Evolutionary conservation across 2,797 vertebrate genomes (phyloP), one percentile per base, ranked within the genome.

Genomic region (Nannoperca australis): DNA sequence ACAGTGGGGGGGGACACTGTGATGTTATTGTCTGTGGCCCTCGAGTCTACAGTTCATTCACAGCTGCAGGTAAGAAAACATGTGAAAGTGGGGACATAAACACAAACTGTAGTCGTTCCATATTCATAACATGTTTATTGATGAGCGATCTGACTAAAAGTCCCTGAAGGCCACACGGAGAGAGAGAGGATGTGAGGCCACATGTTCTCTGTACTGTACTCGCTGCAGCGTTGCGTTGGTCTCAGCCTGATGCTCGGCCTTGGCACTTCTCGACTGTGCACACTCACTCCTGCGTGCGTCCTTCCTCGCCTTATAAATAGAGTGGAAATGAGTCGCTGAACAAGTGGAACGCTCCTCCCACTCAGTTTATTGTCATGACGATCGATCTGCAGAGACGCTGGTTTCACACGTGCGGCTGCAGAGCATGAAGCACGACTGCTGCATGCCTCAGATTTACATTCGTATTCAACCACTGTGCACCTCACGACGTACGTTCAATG

Each of bases 61-160:
- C 5, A 50, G 47, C 74, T 10, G 30, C 5, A 53, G 61, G 50
- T 70, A 49, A 24, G 42, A 58, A 18, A 24, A 13, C 30, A 69
- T 14, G 38, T 34, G 38, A 18, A 4, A 47, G 55, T 3, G 51
- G 2, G 22, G 13, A 7, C 15, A 15, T 15, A 15, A 34, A 42
- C 18, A 38, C 51, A 59, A 56, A 47, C 62, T 20, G 15, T 7
- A 54, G 11, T 22, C 1, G 3, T 45, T 78, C 58, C 76, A 74
- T 79, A 77, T 84, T 77, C 59, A 82, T 59, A 45, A 55, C 27
- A 36, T 77, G 69, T 79, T 84, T 82, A 74, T 59, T 63, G 53
- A 73, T 64, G 78, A 63, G 38, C 8, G 22, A 38, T 44, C 22
- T 61, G 36, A 30, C 12, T 44, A 24, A 70, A 24, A 14, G 27